Evolutionary conservation across 2,797 vertebrate species (phyloP), one percentile per base, ranked within the genome.

Genomic region (Falco rusticolus): DNA sequence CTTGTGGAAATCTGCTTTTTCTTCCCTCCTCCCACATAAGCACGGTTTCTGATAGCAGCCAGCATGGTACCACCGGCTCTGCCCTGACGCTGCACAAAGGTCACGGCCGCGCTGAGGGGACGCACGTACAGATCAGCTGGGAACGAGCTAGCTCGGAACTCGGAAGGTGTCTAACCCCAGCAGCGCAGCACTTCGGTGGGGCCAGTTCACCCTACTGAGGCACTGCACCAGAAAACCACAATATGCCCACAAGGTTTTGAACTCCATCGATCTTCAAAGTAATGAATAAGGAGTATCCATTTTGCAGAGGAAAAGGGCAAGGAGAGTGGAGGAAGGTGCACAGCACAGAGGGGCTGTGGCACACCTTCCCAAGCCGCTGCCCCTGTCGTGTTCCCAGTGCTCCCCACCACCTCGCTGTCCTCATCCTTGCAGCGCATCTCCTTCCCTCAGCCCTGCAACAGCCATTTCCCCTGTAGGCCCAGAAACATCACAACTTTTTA

Each of bases 401-500:
- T 94, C 22, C 41, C 41, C 20, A 48, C 50, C 59, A 75, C 13
- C 15, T 29, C 37, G 28, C 41, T 78, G 61, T 39, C 31, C 33
- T 64, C n/a, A 21, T 53, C 69, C 66, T 86, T 51, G 37, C 66
- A 85, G 63, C 47, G 7, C 80, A 34, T 83, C 63, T 94, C 75
- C 79, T 48, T 86, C 84, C 57, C 68, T 84, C 70, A 69, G 84
- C 75, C 79, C 72, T 94, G 72, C 70, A 80, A 95, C n/a, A 95
- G 72, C 59, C 64, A 74, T 94, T 93, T 95, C 91, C 93, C 89
- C 64, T 54, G 78, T 16, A 83, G 87, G 61, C 66, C 84, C 89
- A 93, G 84, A 84, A 91, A 94, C 71, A 93, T 96, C 93, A 96
- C 84, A 96, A 66, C 82, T 94, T 96, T 85, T 93, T 89, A 97